Conservation (phyloP, 2,797 vertebrate species). For the Notolabrus celidotus region DNA sequence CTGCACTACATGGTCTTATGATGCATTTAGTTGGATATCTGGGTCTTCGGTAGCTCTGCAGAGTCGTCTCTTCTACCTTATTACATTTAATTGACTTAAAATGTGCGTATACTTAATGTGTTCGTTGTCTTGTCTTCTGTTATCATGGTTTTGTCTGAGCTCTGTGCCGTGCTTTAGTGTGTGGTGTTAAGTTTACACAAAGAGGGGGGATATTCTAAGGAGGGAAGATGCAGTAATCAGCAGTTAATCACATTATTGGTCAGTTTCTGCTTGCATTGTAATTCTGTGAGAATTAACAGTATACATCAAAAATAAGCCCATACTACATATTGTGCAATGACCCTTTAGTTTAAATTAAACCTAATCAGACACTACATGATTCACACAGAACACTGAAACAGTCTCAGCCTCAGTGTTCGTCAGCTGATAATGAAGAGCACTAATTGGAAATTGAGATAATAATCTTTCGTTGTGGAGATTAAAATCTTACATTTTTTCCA, state of each 20-base stretch:
- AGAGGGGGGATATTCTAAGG: neutral
- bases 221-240: neutral
- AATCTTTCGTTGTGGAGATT: constrained; percentile 18
- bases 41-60: no score
- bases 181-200: neutral
- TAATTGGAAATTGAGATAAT: constrained; percentile 38
- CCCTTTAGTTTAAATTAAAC: constrained; percentile 29
- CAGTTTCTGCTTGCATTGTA: constrained; percentile 12
- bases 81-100: neutral
- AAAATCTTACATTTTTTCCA: neutral
- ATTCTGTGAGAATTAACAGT: neutral
- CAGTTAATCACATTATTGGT: constrained; percentile 14
- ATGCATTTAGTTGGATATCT: no score
- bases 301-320: constrained; percentile 9
- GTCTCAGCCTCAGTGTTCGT: constrained; percentile 5
- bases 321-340: constrained; percentile 5
- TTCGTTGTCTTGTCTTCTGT: neutral
- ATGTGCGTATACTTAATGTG: neutral
- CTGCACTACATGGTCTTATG: no score
- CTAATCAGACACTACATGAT: constrained; percentile 13
- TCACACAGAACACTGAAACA: constrained; percentile 6
- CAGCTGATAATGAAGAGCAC: neutral
- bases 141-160: constrained; percentile 2
- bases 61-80: no score
- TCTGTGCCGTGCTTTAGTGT: neutral